Percentiles rank a stretch among this genome's conserved stretches.
phyloP scores from a whole-genome alignment of 1,140 invertebrate genomes.

The Drosophila prosaltans region DNA sequence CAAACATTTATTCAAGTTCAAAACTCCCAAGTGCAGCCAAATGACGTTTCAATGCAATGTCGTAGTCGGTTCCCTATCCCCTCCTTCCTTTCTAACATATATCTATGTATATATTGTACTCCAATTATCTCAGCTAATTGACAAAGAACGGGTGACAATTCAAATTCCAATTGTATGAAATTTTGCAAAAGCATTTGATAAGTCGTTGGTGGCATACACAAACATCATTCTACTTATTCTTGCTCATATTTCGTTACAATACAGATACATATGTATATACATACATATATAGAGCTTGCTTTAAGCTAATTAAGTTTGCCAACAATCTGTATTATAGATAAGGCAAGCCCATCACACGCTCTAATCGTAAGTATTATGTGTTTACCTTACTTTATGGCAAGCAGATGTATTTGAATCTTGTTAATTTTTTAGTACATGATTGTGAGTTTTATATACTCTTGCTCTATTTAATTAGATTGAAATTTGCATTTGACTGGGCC shows the following conservation, averaged over 20 bases:
- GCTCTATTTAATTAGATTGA: conserved; percentile 28
- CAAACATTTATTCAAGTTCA: conserved; percentile 58
- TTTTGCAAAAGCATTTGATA: conserved; percentile 47
- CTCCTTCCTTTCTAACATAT: conserved; percentile 8
- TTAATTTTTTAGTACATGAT: conserved; percentile 31
- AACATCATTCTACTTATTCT: neutral
- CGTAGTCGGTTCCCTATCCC: neutral
- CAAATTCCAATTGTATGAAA: conserved; percentile 52
- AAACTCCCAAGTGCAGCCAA: conserved; percentile 58
- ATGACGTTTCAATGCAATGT: conserved; percentile 39
- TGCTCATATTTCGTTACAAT: neutral
- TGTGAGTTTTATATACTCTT: conserved; percentile 24
- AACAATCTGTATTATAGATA: conserved; percentile 31
- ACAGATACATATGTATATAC: conserved; percentile 24
- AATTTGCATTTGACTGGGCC: conserved; percentile 21
- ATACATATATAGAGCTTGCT: conserved; percentile 25
- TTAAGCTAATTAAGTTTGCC: conserved; percentile 67
- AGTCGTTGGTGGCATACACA: conserved; percentile 11
- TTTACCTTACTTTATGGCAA: conserved; percentile 31
- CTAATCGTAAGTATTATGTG: conserved; percentile 28
- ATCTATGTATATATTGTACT: conserved; percentile 57
- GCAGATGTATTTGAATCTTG: conserved; percentile 20
- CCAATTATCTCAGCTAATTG: conserved; percentile 70
- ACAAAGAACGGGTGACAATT: conserved; percentile 73
- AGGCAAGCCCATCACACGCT: conserved; percentile 20